Conservation (phyloP, 2,113 vertebrate genomes). For the Bostrychus sinensis region DNA sequence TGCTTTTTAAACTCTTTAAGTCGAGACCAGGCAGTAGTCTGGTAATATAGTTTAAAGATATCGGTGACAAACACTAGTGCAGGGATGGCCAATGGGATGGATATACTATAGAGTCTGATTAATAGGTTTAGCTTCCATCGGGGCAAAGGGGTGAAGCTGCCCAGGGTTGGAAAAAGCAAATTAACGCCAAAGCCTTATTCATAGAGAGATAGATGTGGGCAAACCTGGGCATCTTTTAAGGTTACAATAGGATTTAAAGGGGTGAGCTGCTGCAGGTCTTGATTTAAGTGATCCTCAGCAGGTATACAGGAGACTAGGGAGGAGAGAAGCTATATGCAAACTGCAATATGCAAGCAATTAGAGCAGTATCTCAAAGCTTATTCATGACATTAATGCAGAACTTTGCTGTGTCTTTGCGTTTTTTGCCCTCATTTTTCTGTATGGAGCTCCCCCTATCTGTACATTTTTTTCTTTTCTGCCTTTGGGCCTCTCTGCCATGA, state of each 20-base stretch:
- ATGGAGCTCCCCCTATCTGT: too few species aligned
- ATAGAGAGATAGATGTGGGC: not conserved
- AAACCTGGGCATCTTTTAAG: not conserved
- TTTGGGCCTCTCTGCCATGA: too few species aligned
- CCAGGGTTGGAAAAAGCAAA: conserved; percentile 30
- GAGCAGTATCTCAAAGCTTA: not conserved
- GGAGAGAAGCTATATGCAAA: not conserved
- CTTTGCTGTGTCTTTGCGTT: too few species aligned
- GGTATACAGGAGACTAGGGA: not conserved
- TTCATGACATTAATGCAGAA: not conserved
- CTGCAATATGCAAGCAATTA: not conserved
- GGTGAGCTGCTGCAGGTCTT: not conserved
- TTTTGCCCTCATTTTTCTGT: too few species aligned
- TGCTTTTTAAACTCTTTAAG: conserved; percentile 8
- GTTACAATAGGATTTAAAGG: not conserved
- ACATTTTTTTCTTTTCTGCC: too few species aligned
- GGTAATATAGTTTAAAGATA: conserved; percentile 23
- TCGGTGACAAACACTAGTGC: conserved; percentile 7
- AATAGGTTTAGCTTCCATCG: conserved; percentile 28
- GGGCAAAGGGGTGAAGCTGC: conserved; percentile 1
- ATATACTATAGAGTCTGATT: conserved; percentile 38
- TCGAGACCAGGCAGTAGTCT: conserved; percentile 13
- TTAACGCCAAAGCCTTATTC: conserved; percentile 25
- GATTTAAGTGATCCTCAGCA: conserved; percentile 3
- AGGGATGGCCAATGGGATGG: conserved; percentile 24